Evolutionary conservation across 2,113 vertebrate genomes (phyloP).

Genomic region (Callithrix jacchus): DNA sequence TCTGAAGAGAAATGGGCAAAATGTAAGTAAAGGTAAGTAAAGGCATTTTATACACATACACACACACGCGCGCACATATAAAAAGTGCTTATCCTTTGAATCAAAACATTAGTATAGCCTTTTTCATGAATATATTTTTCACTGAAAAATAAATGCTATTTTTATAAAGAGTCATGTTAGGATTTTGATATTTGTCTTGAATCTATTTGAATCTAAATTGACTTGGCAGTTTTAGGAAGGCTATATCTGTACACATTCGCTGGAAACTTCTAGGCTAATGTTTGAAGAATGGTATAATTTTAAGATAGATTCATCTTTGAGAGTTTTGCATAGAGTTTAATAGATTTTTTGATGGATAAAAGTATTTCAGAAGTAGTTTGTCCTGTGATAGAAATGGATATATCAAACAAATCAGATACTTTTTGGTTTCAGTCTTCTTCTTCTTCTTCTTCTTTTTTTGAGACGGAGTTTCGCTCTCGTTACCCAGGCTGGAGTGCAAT

Average conservation of each 20-base stretch:
- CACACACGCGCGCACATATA: too few relatives aligned
- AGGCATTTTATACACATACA: not conserved
- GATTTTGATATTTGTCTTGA: conserved; percentile 26
- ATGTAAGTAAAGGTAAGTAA: not conserved
- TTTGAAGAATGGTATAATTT: not conserved
- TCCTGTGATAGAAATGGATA: not conserved
- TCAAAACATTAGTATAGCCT: not conserved
- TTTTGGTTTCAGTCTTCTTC: not conserved
- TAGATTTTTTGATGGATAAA: not conserved
- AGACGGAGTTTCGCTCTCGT: too few relatives aligned
- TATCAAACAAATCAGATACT: not conserved
- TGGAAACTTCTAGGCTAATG: not conserved
- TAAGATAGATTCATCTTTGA: conserved; percentile 8
- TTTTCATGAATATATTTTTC: not conserved
- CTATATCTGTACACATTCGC: not conserved
- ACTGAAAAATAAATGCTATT: not conserved
- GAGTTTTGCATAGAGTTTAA: not conserved
- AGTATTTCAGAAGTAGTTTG: not conserved
- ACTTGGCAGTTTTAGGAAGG: not conserved
- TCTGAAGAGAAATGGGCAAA: not conserved
- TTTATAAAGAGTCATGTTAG: not conserved
- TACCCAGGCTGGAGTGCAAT: too few relatives aligned
- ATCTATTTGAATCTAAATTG: not conserved
- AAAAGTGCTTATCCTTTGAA: not conserved
- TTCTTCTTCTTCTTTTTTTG: too few relatives aligned